Evolutionary conservation across 1,140 invertebrate species (phyloP).

Genomic region (Papilio glaucus): DNA sequence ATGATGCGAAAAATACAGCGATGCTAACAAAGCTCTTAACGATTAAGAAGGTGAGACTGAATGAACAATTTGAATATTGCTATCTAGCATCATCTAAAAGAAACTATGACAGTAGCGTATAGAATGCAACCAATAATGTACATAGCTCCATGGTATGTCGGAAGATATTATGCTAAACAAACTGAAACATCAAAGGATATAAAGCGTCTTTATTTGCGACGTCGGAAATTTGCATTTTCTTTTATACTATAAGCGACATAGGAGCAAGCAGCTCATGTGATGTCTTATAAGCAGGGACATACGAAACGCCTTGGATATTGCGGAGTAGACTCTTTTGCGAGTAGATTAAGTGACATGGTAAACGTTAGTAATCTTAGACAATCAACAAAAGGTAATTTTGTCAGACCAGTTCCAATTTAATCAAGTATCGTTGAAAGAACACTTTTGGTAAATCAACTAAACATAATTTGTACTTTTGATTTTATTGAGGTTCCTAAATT

Average conservation of each 20-base stretch:
- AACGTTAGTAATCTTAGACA: not conserved
- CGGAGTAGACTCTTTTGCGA: not conserved
- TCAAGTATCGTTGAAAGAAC: no score
- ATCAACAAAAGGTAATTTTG: not conserved
- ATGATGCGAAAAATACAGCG: no score
- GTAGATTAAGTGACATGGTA: not conserved
- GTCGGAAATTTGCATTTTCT: slow-evolving; percentile 7
- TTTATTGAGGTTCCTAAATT: no score
- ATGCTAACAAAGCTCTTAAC: no score
- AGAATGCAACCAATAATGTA: not conserved
- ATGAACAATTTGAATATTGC: no score
- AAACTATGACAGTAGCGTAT: no score
- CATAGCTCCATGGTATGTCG: not conserved
- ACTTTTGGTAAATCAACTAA: no score
- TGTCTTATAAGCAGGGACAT: not conserved
- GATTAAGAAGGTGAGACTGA: no score
- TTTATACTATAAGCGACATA: slow-evolving; percentile 10
- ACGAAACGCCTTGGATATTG: not conserved
- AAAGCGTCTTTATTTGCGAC: slow-evolving; percentile 14
- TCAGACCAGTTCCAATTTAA: no score
- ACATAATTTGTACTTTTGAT: no score
- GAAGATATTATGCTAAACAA: slow-evolving; percentile 17
- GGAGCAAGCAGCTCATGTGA: not conserved
- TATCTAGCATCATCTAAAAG: no score
- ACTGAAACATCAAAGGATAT: slow-evolving; percentile 19